A percentile compares a stretch with the other conserved stretches of the same genome.
Conservation (phyloP, 2,113 vertebrate genomes). For the Notothenia coriiceps region DNA sequence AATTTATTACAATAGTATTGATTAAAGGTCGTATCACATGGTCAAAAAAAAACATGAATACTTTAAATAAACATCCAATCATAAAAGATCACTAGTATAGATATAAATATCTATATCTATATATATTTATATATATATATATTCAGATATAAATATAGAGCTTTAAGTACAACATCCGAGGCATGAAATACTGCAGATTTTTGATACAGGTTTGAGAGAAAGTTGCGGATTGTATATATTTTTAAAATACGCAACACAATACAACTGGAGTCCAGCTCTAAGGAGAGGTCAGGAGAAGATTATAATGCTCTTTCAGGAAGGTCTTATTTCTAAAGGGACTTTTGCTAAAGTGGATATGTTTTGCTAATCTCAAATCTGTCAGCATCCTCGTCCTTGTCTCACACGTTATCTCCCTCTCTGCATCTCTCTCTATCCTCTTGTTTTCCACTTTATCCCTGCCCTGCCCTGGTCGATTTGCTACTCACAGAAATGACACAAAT, state of each 20-base stretch:
- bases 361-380: constrained; percentile 36
- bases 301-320: background rate
- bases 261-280: background rate
- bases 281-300: background rate
- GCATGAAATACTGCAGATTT: no score
- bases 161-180: background rate
- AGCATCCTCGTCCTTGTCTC: constrained; percentile 10
- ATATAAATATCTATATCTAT: no score
- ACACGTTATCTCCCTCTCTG: constrained; percentile 17
- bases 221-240: no score
- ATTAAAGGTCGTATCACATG: background rate
- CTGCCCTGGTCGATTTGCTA: background rate
- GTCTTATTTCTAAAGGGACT: constrained; percentile 32
- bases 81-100: background rate
- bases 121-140: no score
- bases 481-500: constrained; percentile 22
- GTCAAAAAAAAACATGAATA: background rate
- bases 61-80: no score
- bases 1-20: background rate
- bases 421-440: constrained; percentile 8
- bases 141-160: background rate
- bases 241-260: background rate
- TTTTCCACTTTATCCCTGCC: constrained; percentile 38
- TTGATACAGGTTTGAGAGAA: no score
- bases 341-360: constrained; percentile 37